Conservation (phyloP, 2,888 invertebrate genomes). For the Schrankia costaestrigalis region DNA sequence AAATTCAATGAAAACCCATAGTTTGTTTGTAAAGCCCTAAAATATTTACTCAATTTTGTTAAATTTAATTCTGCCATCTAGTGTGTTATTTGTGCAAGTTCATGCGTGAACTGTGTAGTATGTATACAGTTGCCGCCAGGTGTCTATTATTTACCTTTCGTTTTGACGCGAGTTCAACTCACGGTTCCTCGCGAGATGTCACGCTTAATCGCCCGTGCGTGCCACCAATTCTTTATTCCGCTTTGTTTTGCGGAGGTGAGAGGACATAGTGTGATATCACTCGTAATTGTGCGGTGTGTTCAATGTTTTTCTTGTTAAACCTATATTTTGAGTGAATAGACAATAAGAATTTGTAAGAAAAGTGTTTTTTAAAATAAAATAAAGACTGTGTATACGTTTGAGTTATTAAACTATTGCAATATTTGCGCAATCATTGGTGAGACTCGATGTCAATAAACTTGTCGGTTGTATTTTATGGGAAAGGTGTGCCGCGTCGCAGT, state of each 20-base stretch:
- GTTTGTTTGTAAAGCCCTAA: no score
- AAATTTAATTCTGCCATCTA: conserved; percentile 27
- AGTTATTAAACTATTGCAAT: conserved; percentile 45
- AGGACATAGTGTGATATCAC: conserved; percentile 53
- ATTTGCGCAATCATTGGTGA: conserved; percentile 70
- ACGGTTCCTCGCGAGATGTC: conserved; percentile 55
- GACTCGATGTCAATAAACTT: conserved; percentile 80
- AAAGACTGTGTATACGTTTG: conserved; percentile 57
- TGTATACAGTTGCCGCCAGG: conserved; percentile 39
- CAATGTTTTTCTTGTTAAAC: conserved; percentile 66
- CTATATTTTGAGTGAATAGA: conserved; percentile 64
- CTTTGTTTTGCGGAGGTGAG: conserved; percentile 80
- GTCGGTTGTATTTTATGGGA: conserved; percentile 78
- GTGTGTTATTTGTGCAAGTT: no score
- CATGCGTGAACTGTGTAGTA: conserved; percentile 7
- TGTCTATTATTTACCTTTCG: conserved; percentile 46
- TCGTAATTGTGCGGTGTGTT: conserved; percentile 54
- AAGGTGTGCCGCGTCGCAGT: conserved; percentile 76
- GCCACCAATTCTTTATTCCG: conserved; percentile 58
- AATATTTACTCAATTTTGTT: no score
- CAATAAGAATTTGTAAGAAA: conserved; percentile 40
- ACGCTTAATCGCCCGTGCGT: conserved; percentile 35
- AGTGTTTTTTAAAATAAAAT: conserved; percentile 54
- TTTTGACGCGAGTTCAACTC: conserved; percentile 42
- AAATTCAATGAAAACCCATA: no score